These are phyloP conservation scores for Galendromus occidentalis DNA, from an alignment of 1,140 invertebrate genomes.

Conservation along the genomic window DNA sequence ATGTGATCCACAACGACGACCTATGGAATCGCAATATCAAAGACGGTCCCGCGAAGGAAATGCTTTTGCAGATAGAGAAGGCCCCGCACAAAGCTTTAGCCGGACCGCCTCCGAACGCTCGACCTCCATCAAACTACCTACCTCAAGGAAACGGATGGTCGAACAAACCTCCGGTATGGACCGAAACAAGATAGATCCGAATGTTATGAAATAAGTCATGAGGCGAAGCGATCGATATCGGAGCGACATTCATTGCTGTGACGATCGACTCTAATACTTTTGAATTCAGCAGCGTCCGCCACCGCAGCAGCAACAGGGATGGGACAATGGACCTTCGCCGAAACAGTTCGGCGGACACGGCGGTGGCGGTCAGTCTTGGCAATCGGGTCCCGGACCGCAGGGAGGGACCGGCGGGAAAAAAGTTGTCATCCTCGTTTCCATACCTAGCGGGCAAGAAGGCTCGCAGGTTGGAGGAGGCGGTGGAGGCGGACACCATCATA, in stretches of 20 bases:
- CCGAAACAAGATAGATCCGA: neutral
- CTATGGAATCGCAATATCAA: conserved; percentile 4
- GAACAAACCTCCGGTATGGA: neutral
- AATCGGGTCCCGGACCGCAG: neutral
- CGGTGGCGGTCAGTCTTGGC: neutral
- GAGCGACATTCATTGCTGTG: no score
- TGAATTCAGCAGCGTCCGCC: neutral
- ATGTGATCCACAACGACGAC: conserved; percentile 4
- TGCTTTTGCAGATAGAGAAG: neutral
- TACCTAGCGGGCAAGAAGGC: neutral
- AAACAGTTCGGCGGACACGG: neutral
- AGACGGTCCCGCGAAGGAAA: neutral
- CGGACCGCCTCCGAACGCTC: neutral
- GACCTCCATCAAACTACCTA: neutral
- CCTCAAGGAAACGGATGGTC: neutral
- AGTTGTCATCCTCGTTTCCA: conserved; percentile 1
- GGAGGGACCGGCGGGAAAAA: neutral
- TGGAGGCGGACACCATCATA: neutral
- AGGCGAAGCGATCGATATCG: neutral
- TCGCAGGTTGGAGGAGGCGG: neutral
- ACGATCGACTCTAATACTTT: no score
- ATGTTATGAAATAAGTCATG: neutral
- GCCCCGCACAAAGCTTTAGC: neutral
- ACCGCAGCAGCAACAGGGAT: neutral
- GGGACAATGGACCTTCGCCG: neutral